phyloP scores from a whole-genome alignment of 2,113 vertebrate species.

The Euleptes europaea region DNA sequence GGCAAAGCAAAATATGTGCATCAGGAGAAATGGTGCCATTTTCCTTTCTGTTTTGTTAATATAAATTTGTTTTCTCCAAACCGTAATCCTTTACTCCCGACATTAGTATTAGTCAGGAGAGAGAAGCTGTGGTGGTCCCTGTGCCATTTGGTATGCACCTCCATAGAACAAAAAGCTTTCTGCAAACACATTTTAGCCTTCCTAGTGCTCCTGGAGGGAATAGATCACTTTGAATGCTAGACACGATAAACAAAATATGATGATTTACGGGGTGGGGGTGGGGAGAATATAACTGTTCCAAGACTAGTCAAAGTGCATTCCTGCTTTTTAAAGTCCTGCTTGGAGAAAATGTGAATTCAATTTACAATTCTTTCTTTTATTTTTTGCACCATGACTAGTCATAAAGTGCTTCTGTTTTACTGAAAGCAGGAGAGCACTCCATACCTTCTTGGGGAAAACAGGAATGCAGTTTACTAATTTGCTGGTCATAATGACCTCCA shows the following conservation, averaged over 20 bases:
- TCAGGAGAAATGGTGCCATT: not conserved
- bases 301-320: not conserved
- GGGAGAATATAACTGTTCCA: not conserved
- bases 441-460: constrained; percentile 25
- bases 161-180: not conserved
- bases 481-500: constrained; percentile 78
- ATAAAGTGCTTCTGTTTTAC: constrained; percentile 45
- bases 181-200: not conserved
- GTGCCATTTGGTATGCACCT: not conserved
- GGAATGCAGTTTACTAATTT: constrained; percentile 43
- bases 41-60: not conserved
- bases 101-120: not conserved
- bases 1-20: not conserved
- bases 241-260: constrained; percentile 26
- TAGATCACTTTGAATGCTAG: not conserved
- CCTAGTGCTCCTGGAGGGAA: not conserved
- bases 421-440: constrained; percentile 40
- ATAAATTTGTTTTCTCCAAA: constrained; percentile 18
- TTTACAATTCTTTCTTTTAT: constrained; percentile 18
- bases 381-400: constrained; percentile 28
- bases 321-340: not conserved
- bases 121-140: not conserved
- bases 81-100: not conserved
- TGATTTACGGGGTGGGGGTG: not conserved
- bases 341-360: constrained; percentile 12